A percentile compares a stretch with the other conserved stretches of the same genome.
These are phyloP conservation scores for Melanotaenia boesemani DNA, from an alignment of 2,797 vertebrate genomes.

Conservation along the genomic window DNA sequence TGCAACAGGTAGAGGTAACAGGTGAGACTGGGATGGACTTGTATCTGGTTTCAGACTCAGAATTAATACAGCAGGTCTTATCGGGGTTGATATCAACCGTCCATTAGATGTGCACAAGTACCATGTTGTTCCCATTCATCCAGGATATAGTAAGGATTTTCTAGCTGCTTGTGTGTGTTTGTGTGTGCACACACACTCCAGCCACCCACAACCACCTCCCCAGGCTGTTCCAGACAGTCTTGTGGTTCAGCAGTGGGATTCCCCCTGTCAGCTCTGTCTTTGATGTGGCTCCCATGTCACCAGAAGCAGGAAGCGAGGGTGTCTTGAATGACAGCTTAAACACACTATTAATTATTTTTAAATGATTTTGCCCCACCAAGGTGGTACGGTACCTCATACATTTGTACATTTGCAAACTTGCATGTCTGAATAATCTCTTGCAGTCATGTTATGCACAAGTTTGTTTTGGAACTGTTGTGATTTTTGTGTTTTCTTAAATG, in stretches of 20 bases:
- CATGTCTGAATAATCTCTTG: constrained; percentile 22
- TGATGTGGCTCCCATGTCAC: constrained; percentile 75
- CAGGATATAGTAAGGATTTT: constrained; percentile 8
- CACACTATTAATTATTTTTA: constrained; percentile 59
- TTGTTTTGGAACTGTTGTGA: constrained; percentile 40
- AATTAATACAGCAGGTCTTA: constrained; percentile 65
- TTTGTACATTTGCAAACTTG: constrained; percentile 2
- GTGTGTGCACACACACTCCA: constrained; percentile 1
- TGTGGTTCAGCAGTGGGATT: constrained; percentile 53
- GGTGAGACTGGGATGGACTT: constrained; percentile 36
- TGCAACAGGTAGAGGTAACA: constrained; percentile 37
- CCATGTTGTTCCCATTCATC: constrained; percentile 24
- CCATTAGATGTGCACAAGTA: constrained; percentile 10
- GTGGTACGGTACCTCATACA: too few species aligned
- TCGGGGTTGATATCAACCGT: constrained; percentile 31
- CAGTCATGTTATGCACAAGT: background rate
- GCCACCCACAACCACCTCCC: constrained; percentile 52
- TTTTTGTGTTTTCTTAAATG: constrained; percentile 31
- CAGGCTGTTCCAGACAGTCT: constrained; percentile 50
- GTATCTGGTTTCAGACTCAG: constrained; percentile 67
- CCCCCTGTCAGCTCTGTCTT: constrained; percentile 59
- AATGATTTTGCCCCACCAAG: constrained; percentile 4
- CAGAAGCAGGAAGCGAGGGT: constrained; percentile 60
- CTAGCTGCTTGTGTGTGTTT: background rate
- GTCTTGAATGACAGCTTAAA: constrained; percentile 70